Percentiles rank a stretch among this genome's conserved stretches.
Evolutionary conservation across 2,888 invertebrate genomes (phyloP).

Genomic region (Agriotes lineatus): DNA sequence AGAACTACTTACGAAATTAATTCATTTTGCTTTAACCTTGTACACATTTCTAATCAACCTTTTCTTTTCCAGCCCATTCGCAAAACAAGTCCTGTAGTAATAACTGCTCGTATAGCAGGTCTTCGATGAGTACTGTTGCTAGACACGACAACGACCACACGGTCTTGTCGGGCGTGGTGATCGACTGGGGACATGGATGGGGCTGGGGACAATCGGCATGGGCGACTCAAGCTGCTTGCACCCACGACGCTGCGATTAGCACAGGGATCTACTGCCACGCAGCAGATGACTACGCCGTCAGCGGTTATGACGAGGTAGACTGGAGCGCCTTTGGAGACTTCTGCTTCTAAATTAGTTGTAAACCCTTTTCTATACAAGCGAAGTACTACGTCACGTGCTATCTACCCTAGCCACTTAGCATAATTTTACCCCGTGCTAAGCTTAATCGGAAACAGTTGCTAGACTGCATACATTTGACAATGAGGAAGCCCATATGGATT

Average conservation of each 20-base stretch:
- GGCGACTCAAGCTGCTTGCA: conserved; percentile 71
- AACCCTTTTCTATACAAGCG: neutral
- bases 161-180: conserved; percentile 60
- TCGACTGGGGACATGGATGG: conserved; percentile 81
- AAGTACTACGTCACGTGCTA: neutral
- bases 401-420: neutral
- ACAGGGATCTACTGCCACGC: conserved; percentile 69
- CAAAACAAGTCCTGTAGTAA: conserved; percentile 24
- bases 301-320: conserved; percentile 80
- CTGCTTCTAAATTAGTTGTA: conserved; percentile 70
- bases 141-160: conserved; percentile 60
- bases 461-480: too few species aligned
- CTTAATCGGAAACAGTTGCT: conserved; percentile 8
- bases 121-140: conserved; percentile 18
- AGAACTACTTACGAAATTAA: too few species aligned
- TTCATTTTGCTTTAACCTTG: too few species aligned
- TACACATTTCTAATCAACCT: too few species aligned
- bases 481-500: too few species aligned
- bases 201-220: conserved; percentile 77
- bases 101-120: conserved; percentile 19
- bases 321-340: conserved; percentile 74
- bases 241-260: conserved; percentile 73
- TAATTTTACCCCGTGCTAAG: neutral
- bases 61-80: conserved; percentile 21
- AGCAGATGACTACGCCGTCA: conserved; percentile 67